Percentiles rank a stretch among this genome's conserved stretches.
Conservation (phyloP, 2,888 invertebrate species). For the Unio pictorum region DNA sequence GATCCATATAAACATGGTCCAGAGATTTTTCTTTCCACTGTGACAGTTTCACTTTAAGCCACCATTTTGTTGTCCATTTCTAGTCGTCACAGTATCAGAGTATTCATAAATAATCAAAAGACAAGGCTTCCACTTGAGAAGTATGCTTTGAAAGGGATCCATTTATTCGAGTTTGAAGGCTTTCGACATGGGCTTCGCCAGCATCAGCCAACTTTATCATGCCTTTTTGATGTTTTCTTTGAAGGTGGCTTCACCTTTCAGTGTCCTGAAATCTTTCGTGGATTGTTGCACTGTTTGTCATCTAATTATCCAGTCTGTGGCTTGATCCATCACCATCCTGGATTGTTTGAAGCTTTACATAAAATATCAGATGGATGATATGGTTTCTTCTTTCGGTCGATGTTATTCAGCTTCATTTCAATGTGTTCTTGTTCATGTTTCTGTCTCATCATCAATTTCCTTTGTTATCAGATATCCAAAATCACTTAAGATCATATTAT, state of each 20-base stretch:
- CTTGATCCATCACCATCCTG: neutral
- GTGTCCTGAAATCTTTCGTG: conserved; percentile 2
- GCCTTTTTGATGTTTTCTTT: too few species aligned
- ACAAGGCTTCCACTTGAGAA: conserved; percentile 1
- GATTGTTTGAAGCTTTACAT: conserved; percentile 1
- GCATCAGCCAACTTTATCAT: too few species aligned
- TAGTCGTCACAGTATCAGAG: conserved; percentile 4
- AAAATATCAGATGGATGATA: neutral
- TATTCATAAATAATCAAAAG: conserved; percentile 7
- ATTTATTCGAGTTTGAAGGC: neutral
- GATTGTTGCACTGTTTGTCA: conserved; percentile 1
- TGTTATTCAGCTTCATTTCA: too few species aligned
- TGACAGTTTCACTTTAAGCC: neutral
- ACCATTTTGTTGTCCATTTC: conserved; percentile 8
- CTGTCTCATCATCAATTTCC: too few species aligned
- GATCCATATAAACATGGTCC: too few species aligned
- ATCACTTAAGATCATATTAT: too few species aligned
- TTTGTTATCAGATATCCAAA: too few species aligned
- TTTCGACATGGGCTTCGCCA: neutral
- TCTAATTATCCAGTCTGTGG: conserved; percentile 9
- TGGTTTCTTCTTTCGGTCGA: too few species aligned
- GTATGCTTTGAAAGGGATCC: neutral
- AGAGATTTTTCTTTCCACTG: neutral
- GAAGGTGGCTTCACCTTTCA: neutral
- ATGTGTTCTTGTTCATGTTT: too few species aligned